A percentile compares a stretch with the other conserved stretches of the same genome.
phyloP scores from a whole-genome alignment of 1,140 invertebrate species.

The Neodiprion virginianus region DNA sequence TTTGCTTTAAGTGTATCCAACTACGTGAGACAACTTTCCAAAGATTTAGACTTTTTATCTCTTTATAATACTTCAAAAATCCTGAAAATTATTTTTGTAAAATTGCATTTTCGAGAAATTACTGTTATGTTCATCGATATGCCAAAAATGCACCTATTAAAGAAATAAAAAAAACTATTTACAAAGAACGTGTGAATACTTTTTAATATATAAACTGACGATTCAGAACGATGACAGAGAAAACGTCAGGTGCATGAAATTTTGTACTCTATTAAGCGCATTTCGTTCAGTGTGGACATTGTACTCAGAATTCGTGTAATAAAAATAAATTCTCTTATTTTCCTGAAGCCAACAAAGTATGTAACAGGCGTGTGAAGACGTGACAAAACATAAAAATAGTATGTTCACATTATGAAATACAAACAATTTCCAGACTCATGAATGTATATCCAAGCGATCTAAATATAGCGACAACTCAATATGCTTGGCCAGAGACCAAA shows the following conservation, averaged over 20 bases:
- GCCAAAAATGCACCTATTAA: not conserved
- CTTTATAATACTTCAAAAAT: no score
- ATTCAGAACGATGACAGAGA: no score
- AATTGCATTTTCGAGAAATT: not conserved
- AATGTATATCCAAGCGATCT: not conserved
- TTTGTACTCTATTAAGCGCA: no score
- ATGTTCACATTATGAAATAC: constrained; percentile 3
- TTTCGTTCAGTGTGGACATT: no score
- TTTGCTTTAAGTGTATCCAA: no score
- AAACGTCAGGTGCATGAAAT: no score
- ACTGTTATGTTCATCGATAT: not conserved
- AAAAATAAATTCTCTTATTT: not conserved
- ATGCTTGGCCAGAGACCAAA: not conserved
- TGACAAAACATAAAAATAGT: constrained; percentile 2
- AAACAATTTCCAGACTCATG: constrained; percentile 7
- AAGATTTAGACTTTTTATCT: no score
- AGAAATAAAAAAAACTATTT: no score
- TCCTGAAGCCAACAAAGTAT: constrained; percentile 1
- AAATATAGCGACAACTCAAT: constrained; percentile 6
- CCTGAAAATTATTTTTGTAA: not conserved
- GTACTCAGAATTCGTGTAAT: not conserved
- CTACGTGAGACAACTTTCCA: no score
- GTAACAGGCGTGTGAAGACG: constrained; percentile 1
- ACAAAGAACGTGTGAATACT: no score
- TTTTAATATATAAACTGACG: no score